Base-by-base conservation (phyloP, 2,888 invertebrate genomes). In the Drosophila melanocephala region DNA sequence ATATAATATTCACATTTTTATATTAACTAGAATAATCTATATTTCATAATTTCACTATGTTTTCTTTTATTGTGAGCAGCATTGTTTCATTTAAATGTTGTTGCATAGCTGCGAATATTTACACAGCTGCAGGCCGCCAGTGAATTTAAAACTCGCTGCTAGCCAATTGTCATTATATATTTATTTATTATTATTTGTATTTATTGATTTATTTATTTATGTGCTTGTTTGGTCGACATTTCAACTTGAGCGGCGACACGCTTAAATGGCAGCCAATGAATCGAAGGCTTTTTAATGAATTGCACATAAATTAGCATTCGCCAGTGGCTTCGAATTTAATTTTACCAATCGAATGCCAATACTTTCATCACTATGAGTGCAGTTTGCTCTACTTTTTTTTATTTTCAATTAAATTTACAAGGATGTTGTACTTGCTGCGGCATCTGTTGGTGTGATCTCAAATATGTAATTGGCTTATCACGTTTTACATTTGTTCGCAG, bases 271-370 rank as follows among this genome's bases (percentile, higher is more conserved):
- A 64, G 37, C 65, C 87, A 87, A 84, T 84, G 90, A 85, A 76
- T 75, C 78, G 67, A 63, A 65, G 59, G 55, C 72, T 70, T 85
- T 87, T 91, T 85, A 87, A 91, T 91, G 88, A 87, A 91, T 87
- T 89, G 77, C 63, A 72, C 73, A 72, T 79, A 79, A 78, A 89
- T 74, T 89, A 90, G 58, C 75, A 77, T 77, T 77, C 57, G 63
- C 14, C 72, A 71, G 71, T 77, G 74, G 71, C 60, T 79, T 83
- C 72, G 67, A 74, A 79, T 76, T 80, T 63, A 78, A 77, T 76
- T 77, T 50, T 42, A 61, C 32, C 57, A 52, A 44, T 57, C 37
- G 56, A 44, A 19, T 12, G n/a, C 22, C 55, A 42, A 37, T 42
- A 58, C 47, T 47, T 26, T 26, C 26, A 47, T 47, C 14, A 30